phyloP scores from a whole-genome alignment of 2,888 invertebrate species.

The Diaphora mendica region DNA sequence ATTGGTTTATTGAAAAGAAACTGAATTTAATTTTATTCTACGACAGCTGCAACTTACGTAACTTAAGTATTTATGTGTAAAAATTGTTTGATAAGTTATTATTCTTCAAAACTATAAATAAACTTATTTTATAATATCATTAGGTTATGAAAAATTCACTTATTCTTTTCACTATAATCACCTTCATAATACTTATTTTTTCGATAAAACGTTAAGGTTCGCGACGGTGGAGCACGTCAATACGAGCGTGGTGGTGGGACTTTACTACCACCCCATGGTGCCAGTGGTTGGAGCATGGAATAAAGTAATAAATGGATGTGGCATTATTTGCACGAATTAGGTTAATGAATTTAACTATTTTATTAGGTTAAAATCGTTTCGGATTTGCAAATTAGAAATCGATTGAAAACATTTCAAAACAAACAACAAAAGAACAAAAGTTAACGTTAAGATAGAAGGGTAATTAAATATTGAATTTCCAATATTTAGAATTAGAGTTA shows the following conservation, averaged over 20 bases:
- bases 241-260: slow-evolving; percentile 71
- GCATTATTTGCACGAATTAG: slow-evolving; percentile 22
- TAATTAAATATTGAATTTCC: neutral
- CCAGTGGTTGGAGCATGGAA: slow-evolving; percentile 51
- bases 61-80: neutral
- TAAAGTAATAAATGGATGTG: slow-evolving; percentile 43
- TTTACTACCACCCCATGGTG: slow-evolving; percentile 73
- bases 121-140: neutral
- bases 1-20: neutral
- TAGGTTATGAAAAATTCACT: neutral
- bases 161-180: neutral
- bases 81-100: neutral
- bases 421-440: neutral
- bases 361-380: slow-evolving; percentile 5
- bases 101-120: neutral
- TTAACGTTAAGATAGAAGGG: neutral
- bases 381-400: neutral
- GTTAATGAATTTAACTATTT: slow-evolving; percentile 16
- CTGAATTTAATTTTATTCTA: neutral
- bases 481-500: neutral
- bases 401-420: neutral
- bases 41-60: neutral
- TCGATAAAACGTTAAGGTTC: slow-evolving; percentile 27
- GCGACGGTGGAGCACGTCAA: slow-evolving; percentile 68
- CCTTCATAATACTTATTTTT: neutral